A percentile compares a stretch with the other conserved stretches of the same genome.
Evolutionary conservation across 2,113 vertebrate species (phyloP).

Genomic region (Tetrax tetrax): DNA sequence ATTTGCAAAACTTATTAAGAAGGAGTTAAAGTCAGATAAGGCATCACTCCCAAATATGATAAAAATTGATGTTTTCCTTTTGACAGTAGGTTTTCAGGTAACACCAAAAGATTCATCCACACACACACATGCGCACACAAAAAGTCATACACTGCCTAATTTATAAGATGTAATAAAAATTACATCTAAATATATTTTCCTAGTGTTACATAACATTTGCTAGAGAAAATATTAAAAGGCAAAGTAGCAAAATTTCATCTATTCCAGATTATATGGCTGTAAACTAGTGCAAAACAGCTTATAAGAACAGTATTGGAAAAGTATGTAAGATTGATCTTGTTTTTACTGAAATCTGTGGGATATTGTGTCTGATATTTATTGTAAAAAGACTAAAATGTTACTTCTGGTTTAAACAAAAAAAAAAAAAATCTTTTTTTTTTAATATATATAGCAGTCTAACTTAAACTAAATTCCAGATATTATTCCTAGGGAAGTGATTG

Average conservation of each 20-base stretch:
- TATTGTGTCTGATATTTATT: background rate
- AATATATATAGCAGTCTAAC: background rate
- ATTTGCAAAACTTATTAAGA: background rate
- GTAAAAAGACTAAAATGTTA: background rate
- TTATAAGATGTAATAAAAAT: background rate
- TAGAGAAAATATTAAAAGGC: background rate
- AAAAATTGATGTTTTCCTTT: background rate
- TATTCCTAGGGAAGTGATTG: background rate
- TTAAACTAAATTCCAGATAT: background rate
- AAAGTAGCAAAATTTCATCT: background rate
- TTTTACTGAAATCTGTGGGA: background rate
- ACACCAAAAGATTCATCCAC: background rate
- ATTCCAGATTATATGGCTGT: background rate
- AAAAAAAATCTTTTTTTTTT: background rate
- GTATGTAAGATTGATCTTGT: background rate
- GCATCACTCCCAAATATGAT: background rate
- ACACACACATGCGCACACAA: background rate
- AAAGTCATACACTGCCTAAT: fast-evolving
- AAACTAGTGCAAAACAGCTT: background rate
- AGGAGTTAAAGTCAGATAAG: background rate
- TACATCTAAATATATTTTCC: background rate
- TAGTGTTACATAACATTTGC: background rate
- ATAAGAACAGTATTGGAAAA: background rate
- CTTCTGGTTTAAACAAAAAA: background rate
- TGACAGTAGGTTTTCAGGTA: background rate